phyloP scores from a whole-genome alignment of 2,113 vertebrate species.

The Empidonax alnorum region DNA sequence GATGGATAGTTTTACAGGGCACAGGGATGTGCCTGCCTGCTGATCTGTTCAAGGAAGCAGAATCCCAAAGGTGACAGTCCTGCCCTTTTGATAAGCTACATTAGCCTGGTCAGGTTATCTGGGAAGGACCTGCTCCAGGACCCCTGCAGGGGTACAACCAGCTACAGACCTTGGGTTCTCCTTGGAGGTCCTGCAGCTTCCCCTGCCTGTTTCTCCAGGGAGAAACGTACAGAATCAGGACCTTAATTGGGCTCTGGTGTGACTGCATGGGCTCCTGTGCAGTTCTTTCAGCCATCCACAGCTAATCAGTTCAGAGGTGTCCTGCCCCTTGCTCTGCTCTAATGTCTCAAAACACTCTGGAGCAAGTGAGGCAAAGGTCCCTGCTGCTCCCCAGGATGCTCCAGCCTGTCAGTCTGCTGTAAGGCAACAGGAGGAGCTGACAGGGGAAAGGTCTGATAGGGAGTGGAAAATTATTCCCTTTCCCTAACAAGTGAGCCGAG shows the following conservation, averaged over 20 bases:
- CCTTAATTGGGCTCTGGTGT: neutral
- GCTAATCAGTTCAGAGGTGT: neutral
- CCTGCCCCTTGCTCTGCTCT: neutral
- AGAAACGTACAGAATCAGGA: neutral
- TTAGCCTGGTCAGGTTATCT: neutral
- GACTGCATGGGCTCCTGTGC: neutral
- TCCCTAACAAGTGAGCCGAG: neutral
- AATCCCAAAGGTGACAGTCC: neutral
- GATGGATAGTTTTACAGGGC: neutral
- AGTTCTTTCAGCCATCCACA: neutral
- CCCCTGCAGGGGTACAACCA: too few relatives aligned
- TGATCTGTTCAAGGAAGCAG: neutral
- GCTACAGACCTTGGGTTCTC: neutral
- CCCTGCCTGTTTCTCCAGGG: neutral
- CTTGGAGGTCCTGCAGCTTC: neutral
- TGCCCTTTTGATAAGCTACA: rapidly evolving
- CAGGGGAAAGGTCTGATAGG: neutral
- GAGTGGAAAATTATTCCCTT: neutral
- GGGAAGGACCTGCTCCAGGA: neutral
- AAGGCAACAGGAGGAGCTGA: neutral
- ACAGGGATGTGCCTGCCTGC: neutral
- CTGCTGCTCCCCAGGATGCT: neutral
- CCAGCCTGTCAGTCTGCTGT: neutral
- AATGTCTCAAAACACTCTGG: neutral
- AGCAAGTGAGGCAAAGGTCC: neutral